Evolutionary conservation across 2,888 invertebrate species (phyloP).

Genomic region (Eupithecia subumbrata): DNA sequence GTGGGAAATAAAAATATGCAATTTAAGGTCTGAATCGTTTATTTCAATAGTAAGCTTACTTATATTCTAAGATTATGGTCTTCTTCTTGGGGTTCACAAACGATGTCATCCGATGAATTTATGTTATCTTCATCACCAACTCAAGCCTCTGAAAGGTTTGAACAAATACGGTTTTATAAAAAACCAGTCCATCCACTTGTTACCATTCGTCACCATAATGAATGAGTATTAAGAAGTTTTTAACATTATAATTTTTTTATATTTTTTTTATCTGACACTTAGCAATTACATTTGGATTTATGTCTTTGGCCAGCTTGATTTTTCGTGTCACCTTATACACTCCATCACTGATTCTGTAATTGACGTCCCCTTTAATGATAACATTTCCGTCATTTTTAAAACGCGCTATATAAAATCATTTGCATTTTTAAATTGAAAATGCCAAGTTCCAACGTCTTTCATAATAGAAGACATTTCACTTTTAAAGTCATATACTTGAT

Average conservation of each 20-base stretch:
- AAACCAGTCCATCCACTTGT: slow-evolving; percentile 26
- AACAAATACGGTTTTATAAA: slow-evolving; percentile 29
- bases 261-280: slow-evolving; percentile 29
- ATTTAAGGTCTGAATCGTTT: not conserved
- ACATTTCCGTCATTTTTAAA: too few relatives aligned
- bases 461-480: too few relatives aligned
- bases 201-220: slow-evolving; percentile 29
- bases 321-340: too few relatives aligned
- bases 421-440: too few relatives aligned
- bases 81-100: slow-evolving; percentile 35
- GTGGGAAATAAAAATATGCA: slow-evolving; percentile 29
- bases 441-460: too few relatives aligned
- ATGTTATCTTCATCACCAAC: slow-evolving; percentile 21
- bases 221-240: slow-evolving; percentile 26
- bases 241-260: slow-evolving; percentile 25
- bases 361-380: too few relatives aligned
- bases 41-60: slow-evolving; percentile 14
- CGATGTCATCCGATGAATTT: slow-evolving; percentile 24
- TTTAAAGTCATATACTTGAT: too few relatives aligned
- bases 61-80: slow-evolving; percentile 34
- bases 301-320: too few relatives aligned
- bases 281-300: not conserved
- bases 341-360: too few relatives aligned
- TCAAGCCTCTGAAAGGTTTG: slow-evolving; percentile 21
- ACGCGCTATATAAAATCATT: too few relatives aligned